These are phyloP conservation scores for Podarcis lilfordi DNA, from an alignment of 2,797 vertebrate genomes.

Conservation along the genomic window DNA sequence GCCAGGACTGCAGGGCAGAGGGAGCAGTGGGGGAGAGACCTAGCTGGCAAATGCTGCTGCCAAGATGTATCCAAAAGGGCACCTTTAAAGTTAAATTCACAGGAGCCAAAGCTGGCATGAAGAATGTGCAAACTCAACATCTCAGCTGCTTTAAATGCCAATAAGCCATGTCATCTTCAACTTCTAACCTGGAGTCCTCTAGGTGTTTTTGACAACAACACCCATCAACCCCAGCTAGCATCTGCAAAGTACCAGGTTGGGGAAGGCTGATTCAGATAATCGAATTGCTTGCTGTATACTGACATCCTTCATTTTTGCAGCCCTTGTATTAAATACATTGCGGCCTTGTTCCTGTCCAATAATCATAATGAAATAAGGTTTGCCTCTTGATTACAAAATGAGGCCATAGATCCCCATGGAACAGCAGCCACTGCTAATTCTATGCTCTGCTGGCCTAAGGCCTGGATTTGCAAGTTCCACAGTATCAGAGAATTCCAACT, in stretches of 20 bases:
- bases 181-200: neutral
- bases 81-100: neutral
- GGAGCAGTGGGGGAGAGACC: too few species aligned
- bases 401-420: neutral
- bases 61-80: neutral
- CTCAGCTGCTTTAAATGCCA: neutral
- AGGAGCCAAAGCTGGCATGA: neutral
- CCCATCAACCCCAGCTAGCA: neutral
- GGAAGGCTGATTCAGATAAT: neutral
- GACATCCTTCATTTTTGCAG: neutral
- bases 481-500: conserved; percentile 39
- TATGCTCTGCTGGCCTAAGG: conserved; percentile 12
- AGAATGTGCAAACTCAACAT: neutral
- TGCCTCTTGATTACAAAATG: conserved; percentile 14
- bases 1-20: neutral
- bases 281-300: neutral
- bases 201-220: neutral
- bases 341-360: neutral
- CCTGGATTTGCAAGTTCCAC: conserved; percentile 48
- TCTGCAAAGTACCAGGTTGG: neutral
- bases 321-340: neutral
- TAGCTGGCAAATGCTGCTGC: neutral
- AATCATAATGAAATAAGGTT: neutral
- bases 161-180: neutral
- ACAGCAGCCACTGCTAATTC: conserved; percentile 8